Evolutionary conservation across 2,888 invertebrate species (phyloP).

Genomic region (Drosophila trichaetosa): DNA sequence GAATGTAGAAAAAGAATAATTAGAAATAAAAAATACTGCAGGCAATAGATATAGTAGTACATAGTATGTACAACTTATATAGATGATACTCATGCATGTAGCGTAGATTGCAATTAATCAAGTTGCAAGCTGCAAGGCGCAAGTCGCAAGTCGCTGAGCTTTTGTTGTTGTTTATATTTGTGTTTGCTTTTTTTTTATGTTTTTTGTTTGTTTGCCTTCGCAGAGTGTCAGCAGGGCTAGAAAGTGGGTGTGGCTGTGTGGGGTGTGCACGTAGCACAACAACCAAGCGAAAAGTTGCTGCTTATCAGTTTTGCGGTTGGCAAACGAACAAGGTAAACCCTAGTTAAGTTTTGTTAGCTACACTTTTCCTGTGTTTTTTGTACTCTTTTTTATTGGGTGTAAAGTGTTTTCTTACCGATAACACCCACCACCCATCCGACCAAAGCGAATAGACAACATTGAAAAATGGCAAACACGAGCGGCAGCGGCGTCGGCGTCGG

Average conservation of each 20-base stretch:
- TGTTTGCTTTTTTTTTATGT: conserved; percentile 1
- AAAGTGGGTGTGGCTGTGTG: not conserved
- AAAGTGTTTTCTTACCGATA: conserved; percentile 72
- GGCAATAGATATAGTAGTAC: conserved; percentile 36
- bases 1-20: conserved; percentile 32
- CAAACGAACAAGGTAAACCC: conserved; percentile 56
- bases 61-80: conserved; percentile 1
- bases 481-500: conserved; percentile 17
- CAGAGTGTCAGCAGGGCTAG: conserved; percentile 39
- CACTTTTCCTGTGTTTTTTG: conserved; percentile 11
- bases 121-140: conserved; percentile 42
- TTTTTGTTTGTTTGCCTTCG: conserved; percentile 22
- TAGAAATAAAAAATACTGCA: conserved; percentile 37
- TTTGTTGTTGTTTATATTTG: conserved; percentile 19
- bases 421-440: conserved; percentile 32
- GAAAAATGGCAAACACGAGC: conserved; percentile 60
- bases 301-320: conserved; percentile 66
- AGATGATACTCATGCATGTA: conserved; percentile 21
- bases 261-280: conserved; percentile 36
- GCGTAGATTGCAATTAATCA: conserved; percentile 76
- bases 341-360: conserved; percentile 55
- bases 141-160: conserved; percentile 50
- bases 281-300: conserved; percentile 46
- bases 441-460: conserved; percentile 51
- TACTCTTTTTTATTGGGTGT: conserved; percentile 66